phyloP scores from a whole-genome alignment of 1,140 invertebrate genomes.

The Odontomachus brunneus region DNA sequence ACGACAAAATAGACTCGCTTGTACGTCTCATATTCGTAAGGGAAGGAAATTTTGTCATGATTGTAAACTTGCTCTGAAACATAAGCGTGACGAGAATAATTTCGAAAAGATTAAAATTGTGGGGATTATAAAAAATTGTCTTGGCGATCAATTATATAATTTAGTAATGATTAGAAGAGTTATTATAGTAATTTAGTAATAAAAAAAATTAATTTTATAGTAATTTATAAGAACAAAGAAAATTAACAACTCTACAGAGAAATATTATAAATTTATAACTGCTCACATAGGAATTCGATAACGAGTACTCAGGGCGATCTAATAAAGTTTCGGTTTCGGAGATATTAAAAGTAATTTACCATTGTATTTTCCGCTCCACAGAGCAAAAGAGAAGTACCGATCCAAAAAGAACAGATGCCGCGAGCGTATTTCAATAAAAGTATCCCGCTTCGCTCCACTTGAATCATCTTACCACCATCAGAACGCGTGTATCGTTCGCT shows the following conservation, averaged over 20 bases:
- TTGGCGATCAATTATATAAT: not conserved
- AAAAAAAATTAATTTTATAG: no score
- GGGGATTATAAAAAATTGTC: not conserved
- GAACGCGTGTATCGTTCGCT: not conserved
- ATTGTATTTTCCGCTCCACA: not conserved
- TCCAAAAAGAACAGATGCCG: no score
- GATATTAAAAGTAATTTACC: not conserved
- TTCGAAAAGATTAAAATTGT: constrained; percentile 2
- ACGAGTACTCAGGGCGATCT: not conserved
- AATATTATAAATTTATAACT: not conserved
- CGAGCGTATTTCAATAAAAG: not conserved
- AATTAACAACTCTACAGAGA: no score
- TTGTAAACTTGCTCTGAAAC: not conserved
- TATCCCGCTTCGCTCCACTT: not conserved
- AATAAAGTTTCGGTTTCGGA: not conserved
- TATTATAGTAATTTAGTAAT: no score
- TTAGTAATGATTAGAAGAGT: no score
- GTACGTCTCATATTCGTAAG: not conserved
- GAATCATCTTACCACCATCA: not conserved
- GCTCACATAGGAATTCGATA: not conserved
- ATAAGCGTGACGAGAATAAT: constrained; percentile 7
- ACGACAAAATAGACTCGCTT: constrained; percentile 9
- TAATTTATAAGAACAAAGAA: no score
- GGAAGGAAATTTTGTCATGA: constrained; percentile 21
- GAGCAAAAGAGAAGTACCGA: not conserved